A percentile compares a stretch with the other conserved stretches of the same genome.
Conservation (phyloP, 1,140 invertebrate genomes). For the Portunus trituberculatus region DNA sequence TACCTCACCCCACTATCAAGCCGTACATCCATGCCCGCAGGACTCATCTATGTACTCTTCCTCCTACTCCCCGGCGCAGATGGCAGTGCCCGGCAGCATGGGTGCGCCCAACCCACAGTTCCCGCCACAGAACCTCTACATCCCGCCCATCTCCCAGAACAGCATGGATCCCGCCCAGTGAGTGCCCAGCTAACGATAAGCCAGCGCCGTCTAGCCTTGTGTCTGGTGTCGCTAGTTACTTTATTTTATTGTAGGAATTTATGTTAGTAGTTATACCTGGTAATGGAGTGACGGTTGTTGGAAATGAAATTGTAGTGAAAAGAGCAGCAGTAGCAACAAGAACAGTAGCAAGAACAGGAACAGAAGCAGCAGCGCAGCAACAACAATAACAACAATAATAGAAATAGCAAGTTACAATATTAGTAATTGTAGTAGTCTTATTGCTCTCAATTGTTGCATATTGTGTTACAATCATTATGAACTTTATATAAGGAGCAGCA, state of each 20-base stretch:
- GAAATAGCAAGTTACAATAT: not conserved
- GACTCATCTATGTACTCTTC: not conserved
- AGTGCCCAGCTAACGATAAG: slow-evolving; percentile 27
- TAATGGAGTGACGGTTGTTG: not conserved
- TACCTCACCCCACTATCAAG: not conserved
- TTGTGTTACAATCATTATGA: too few species aligned
- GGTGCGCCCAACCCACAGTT: slow-evolving; percentile 68
- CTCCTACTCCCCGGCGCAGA: not conserved
- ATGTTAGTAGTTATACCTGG: not conserved
- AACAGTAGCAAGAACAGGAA: too few species aligned
- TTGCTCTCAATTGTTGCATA: too few species aligned
- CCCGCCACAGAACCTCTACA: slow-evolving; percentile 73
- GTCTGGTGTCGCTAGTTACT: not conserved
- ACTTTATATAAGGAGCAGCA: too few species aligned
- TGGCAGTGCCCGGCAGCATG: slow-evolving; percentile 32
- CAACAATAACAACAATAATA: not conserved
- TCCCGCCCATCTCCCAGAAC: slow-evolving; percentile 72
- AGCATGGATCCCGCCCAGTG: slow-evolving; percentile 68
- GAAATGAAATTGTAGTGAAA: not conserved
- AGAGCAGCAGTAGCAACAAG: not conserved
- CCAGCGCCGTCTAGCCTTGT: not conserved
- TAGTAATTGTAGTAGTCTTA: not conserved
- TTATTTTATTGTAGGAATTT: not conserved
- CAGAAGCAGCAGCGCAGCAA: too few species aligned
- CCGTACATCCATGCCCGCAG: not conserved